Base-by-base conservation (phyloP, 2,113 vertebrate genomes). In the Promerops cafer region DNA sequence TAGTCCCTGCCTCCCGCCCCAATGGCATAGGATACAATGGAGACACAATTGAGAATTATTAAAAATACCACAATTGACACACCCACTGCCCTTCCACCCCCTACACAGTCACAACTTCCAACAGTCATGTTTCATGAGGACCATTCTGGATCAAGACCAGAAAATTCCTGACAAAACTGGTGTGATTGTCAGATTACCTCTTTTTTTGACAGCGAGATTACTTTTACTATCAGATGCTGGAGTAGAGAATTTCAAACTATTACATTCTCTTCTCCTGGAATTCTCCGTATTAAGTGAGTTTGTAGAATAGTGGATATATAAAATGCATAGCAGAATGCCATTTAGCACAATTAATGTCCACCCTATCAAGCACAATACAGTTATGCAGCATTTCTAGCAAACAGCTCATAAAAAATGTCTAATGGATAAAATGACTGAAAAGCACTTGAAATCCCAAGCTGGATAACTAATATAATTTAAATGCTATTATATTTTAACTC, bases 41-140 rank as follows among this genome's bases (percentile, higher is more conserved):
- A 97, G 57, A 94, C 76, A 96, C 19, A 95, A 95, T 82, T 84
- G 68, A 97, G 37, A 90, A 93, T 92, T 87, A 89, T 94, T 94
- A 90, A 90, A 82, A 74, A 81, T 52, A 95, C 57, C 95, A 95
- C 65, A 95, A 33, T 17, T 91, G 49, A 95, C 74, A 95, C 1
- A 8, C 89, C 31, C 74, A 42, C 83, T 82, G 78, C 61, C 78
- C 82, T 93, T 91, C 84, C 84, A 82, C 90, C 69, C 84, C 42
- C 49, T 78, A 49, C 2, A 54, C 11, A 89, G 52, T 30, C 52
- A 89, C 3, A 12, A 14, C 39, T 84, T 87, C 42, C 77, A 74
- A 70, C 19, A 94, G 75, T 12, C 61, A 90, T 1, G 1, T 81
- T 91, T 59, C 45, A 76, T 5, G 19, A 95, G 27, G 39, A 80